phyloP scores from a whole-genome alignment of 1,140 invertebrate species.

The Philaenus spumarius region DNA sequence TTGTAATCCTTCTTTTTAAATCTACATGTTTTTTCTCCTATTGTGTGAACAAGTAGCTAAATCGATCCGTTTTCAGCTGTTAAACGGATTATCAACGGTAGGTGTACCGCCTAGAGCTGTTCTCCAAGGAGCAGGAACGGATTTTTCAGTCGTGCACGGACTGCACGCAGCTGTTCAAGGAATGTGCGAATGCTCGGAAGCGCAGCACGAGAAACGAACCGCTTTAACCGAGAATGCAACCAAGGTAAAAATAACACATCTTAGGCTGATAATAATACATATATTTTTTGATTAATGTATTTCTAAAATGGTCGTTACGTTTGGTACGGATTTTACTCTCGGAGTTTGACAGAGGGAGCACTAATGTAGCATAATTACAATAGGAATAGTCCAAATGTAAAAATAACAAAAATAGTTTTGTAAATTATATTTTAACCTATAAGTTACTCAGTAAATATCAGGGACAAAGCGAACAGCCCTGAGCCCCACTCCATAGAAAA shows the following conservation, averaged over 20 bases:
- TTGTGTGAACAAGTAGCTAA: no score
- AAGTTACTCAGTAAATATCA: no score
- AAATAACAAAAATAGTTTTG: background rate
- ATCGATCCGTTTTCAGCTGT: constrained; percentile 46
- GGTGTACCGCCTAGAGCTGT: constrained; percentile 52
- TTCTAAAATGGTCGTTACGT: no score
- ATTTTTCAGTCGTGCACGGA: constrained; percentile 73
- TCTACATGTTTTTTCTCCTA: no score
- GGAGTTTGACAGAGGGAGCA: no score
- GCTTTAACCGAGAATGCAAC: constrained; percentile 49
- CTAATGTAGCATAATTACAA: no score
- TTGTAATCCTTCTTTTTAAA: no score
- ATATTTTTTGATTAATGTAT: background rate
- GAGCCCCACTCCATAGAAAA: no score
- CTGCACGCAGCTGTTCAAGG: constrained; percentile 80
- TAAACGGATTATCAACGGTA: constrained; percentile 63
- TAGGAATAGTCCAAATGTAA: background rate
- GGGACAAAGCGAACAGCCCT: no score
- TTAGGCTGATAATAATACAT: background rate
- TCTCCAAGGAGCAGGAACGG: constrained; percentile 41
- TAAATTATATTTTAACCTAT: background rate
- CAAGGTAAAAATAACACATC: constrained; percentile 29
- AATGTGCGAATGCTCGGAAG: constrained; percentile 71
- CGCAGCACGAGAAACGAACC: constrained; percentile 53
- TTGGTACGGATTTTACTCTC: no score